Percentiles rank a stretch among this genome's conserved stretches.
Conservation (phyloP, 2,113 vertebrate genomes). For the Leptodactylus fuscus region DNA sequence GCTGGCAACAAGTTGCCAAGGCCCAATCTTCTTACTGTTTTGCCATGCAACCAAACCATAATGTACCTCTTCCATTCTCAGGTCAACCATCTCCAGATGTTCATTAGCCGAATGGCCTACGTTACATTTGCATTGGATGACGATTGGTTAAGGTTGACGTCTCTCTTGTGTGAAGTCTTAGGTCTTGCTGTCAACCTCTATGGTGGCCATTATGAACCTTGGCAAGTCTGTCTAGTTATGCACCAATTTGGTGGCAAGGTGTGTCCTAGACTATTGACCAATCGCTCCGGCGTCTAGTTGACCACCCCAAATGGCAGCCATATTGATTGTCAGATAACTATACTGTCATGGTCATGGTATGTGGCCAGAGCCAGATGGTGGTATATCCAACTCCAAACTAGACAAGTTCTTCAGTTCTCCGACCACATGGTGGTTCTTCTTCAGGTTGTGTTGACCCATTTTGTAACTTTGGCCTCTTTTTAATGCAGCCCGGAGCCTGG, state of each 20-base stretch:
- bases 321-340: too few species aligned
- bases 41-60: not conserved
- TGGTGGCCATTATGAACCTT: not conserved
- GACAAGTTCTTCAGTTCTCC: not conserved
- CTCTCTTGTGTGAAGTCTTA: not conserved
- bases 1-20: not conserved
- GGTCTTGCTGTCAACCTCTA: not conserved
- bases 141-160: not conserved
- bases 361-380: too few species aligned
- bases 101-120: not conserved
- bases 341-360: too few species aligned
- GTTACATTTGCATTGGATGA: too few species aligned
- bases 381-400: not conserved
- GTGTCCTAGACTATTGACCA: not conserved
- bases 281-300: not conserved
- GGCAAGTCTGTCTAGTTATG: not conserved
- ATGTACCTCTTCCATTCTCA: not conserved
- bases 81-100: not conserved
- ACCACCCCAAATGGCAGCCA: not conserved
- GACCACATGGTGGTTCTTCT: not conserved
- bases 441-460: too few species aligned
- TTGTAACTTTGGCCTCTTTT: not conserved
- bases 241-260: not conserved
- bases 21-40: not conserved
- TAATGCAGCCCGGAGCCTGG: conserved; percentile 76